phyloP scores from a whole-genome alignment of 2,888 invertebrate species.

The Penaeus monodon region DNA sequence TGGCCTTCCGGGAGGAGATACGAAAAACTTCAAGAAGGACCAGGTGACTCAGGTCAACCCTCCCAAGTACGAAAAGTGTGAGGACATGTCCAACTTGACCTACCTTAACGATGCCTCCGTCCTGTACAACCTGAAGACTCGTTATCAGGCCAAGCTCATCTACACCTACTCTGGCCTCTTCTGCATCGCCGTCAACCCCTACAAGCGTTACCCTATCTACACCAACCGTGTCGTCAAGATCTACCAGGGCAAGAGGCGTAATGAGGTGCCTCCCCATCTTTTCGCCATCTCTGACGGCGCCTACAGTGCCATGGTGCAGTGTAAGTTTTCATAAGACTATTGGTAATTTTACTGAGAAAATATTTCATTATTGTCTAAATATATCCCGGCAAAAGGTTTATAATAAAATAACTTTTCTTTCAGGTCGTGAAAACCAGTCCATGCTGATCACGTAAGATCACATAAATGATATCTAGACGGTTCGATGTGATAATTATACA shows the following conservation, averaged over 20 bases:
- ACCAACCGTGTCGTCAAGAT: constrained; percentile 72
- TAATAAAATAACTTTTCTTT: constrained; percentile 67
- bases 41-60: constrained; percentile 96
- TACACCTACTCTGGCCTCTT: constrained; percentile 73
- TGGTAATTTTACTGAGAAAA: too few relatives aligned
- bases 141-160: constrained; percentile 96
- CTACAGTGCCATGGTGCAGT: constrained; percentile 75
- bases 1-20: constrained; percentile 71
- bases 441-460: constrained; percentile 98
- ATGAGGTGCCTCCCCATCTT: constrained; percentile 75
- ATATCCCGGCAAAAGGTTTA: too few relatives aligned
- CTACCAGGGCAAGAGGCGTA: constrained; percentile 74
- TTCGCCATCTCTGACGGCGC: constrained; percentile 76
- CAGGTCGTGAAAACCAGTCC: constrained; percentile 99
- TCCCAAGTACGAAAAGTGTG: constrained; percentile 98
- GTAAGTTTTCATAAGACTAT: constrained; percentile 67
- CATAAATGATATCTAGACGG: background rate
- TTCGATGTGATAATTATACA: too few relatives aligned
- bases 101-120: constrained; percentile 99
- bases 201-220: constrained; percentile 75
- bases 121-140: constrained; percentile 97
- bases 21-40: constrained; percentile 96
- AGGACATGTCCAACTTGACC: constrained; percentile 99
- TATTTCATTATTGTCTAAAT: too few relatives aligned
- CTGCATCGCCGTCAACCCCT: constrained; percentile 72